These are phyloP conservation scores for Melinopterus prodromus DNA, from an alignment of 2,888 invertebrate genomes.

Conservation along the genomic window DNA sequence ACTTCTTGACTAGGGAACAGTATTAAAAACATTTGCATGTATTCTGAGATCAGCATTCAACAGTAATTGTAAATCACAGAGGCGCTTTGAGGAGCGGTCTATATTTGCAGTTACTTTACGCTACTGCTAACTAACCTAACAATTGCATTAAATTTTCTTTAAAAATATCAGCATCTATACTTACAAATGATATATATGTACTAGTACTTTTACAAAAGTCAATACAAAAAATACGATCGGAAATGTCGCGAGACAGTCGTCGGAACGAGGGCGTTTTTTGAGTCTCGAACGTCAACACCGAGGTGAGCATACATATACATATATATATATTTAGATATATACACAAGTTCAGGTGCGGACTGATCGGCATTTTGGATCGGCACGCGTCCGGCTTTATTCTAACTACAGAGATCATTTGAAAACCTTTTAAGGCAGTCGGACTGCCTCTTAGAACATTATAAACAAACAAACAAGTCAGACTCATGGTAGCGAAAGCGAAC, in stretches of 20 bases:
- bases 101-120: conserved; percentile 51
- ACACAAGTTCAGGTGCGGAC: conserved; percentile 56
- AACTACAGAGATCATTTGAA: conserved; percentile 62
- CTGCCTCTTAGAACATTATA: conserved; percentile 47
- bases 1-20: conserved; percentile 60
- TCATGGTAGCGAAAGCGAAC: conserved; percentile 58
- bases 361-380: conserved; percentile 53
- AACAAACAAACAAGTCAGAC: conserved; percentile 48
- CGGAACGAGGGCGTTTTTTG: conserved; percentile 16
- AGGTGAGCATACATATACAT: conserved; percentile 15
- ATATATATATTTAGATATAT: conserved; percentile 40
- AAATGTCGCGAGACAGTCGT: neutral
- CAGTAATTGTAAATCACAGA: conserved; percentile 60
- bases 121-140: conserved; percentile 51
- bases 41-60: conserved; percentile 54
- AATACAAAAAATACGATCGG: conserved; percentile 45
- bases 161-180: conserved; percentile 57
- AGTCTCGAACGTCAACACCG: conserved; percentile 15
- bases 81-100: conserved; percentile 62
- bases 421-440: conserved; percentile 55
- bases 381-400: conserved; percentile 57
- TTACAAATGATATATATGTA: conserved; percentile 38
- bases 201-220: conserved; percentile 38
- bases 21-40: conserved; percentile 57
- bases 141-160: conserved; percentile 59